Evolutionary conservation across 1,140 invertebrate genomes (phyloP).

Genomic region (Pseudomyrmex flavicornis): DNA sequence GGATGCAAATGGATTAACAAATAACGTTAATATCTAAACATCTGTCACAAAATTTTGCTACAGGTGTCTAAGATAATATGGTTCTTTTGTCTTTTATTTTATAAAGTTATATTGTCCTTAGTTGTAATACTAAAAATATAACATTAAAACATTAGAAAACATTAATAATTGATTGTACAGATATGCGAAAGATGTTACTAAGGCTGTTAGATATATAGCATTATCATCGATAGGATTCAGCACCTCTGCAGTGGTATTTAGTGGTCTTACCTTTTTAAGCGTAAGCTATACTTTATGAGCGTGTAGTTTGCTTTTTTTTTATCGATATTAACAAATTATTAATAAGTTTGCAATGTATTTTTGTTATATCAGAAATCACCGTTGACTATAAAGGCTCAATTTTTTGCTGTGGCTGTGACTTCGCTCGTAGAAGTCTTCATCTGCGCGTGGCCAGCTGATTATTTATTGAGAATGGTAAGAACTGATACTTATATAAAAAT

Average conservation of each 20-base stretch:
- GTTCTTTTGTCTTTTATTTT: background rate
- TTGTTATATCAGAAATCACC: slow-evolving; percentile 22
- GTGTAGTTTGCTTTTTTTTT: slow-evolving; percentile 62
- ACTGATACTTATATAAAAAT: background rate
- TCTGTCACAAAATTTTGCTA: too few relatives aligned
- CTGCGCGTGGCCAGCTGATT: slow-evolving; percentile 74
- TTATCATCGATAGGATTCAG: slow-evolving; percentile 57
- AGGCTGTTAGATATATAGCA: slow-evolving; percentile 7
- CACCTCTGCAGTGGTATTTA: slow-evolving; percentile 63
- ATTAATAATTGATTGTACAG: slow-evolving; percentile 7
- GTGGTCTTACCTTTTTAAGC: slow-evolving; percentile 56
- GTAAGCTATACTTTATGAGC: slow-evolving; percentile 39
- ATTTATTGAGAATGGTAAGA: slow-evolving; percentile 67
- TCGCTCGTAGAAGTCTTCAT: slow-evolving; percentile 68
- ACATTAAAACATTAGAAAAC: background rate
- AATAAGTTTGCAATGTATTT: background rate
- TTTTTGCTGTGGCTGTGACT: slow-evolving; percentile 40
- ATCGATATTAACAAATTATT: too few relatives aligned
- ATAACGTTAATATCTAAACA: too few relatives aligned
- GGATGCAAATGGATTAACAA: too few relatives aligned
- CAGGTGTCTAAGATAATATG: too few relatives aligned
- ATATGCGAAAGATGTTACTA: slow-evolving; percentile 25
- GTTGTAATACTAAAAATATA: background rate
- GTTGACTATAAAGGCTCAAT: slow-evolving; percentile 66
- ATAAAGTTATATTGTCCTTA: background rate